Evolutionary conservation across 2,113 vertebrate species (phyloP).

Genomic region (Pollimyrus isidori): DNA sequence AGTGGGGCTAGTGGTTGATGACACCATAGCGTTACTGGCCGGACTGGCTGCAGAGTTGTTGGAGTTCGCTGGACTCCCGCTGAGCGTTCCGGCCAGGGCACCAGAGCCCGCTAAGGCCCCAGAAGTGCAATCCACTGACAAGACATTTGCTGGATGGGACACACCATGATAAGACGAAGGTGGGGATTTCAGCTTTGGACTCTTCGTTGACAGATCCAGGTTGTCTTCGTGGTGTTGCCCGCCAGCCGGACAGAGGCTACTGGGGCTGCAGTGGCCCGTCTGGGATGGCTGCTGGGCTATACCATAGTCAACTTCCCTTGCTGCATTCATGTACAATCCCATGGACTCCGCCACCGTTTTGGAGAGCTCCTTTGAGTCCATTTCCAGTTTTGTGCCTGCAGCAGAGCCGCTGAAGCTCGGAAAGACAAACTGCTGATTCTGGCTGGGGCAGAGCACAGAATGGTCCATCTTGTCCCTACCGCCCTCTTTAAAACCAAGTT

Average conservation of each 20-base stretch:
- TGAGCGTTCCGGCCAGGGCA: conserved; percentile 65
- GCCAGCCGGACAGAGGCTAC: conserved; percentile 76
- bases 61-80: conserved; percentile 74
- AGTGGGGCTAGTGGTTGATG: conserved; percentile 77
- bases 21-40: conserved; percentile 76
- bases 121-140: conserved; percentile 52
- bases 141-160: conserved; percentile 52
- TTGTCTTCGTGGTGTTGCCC: conserved; percentile 67
- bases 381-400: conserved; percentile 63
- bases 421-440: conserved; percentile 66
- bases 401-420: conserved; percentile 75
- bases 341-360: conserved; percentile 94
- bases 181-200: conserved; percentile 57
- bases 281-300: conserved; percentile 73
- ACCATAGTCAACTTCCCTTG: conserved; percentile 80
- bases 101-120: conserved; percentile 45
- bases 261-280: conserved; percentile 59
- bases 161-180: conserved; percentile 56
- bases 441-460: conserved; percentile 69
- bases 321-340: conserved; percentile 95
- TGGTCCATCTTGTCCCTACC: conserved; percentile 74
- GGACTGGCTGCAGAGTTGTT: conserved; percentile 66
- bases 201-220: conserved; percentile 48
- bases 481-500: conserved; percentile 65
- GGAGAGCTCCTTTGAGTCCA: conserved; percentile 92